A percentile compares a stretch with the other conserved stretches of the same genome.
These are phyloP conservation scores for Isoperla grammatica DNA, from an alignment of 2,888 invertebrate genomes.

Conservation along the genomic window DNA sequence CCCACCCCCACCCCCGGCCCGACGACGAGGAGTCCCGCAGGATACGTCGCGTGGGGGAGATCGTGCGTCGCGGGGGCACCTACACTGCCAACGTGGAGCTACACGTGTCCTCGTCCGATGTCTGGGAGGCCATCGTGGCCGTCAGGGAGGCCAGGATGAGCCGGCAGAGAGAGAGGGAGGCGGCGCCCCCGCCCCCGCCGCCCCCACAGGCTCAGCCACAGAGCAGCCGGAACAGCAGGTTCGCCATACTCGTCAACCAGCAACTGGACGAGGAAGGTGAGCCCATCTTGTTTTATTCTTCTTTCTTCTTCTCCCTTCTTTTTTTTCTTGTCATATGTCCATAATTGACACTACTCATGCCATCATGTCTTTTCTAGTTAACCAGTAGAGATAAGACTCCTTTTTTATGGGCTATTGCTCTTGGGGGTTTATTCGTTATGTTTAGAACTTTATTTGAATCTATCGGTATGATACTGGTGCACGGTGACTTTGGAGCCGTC, in stretches of 20 bases:
- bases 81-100: constrained; percentile 41
- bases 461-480: too few relatives aligned
- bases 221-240: neutral
- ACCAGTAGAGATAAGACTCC: too few relatives aligned
- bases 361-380: too few relatives aligned
- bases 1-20: neutral
- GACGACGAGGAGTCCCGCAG: constrained; percentile 35
- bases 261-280: neutral
- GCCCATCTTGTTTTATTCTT: neutral
- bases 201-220: neutral
- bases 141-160: constrained; percentile 55
- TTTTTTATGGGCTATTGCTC: too few relatives aligned
- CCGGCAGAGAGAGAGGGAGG: constrained; percentile 23
- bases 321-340: too few relatives aligned
- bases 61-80: constrained; percentile 27
- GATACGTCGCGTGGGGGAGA: constrained; percentile 34
- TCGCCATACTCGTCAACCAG: neutral
- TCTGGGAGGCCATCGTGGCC: constrained; percentile 63
- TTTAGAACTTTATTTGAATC: too few relatives aligned
- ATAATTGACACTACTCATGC: too few relatives aligned
- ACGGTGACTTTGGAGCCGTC: too few relatives aligned
- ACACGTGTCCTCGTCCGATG: constrained; percentile 49
- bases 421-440: too few relatives aligned
- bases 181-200: neutral
- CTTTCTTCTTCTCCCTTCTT: too few relatives aligned